A percentile compares a stretch with the other conserved stretches of the same genome.
These are phyloP conservation scores for Agrilus mali DNA, from an alignment of 2,888 invertebrate species.

Conservation along the genomic window DNA sequence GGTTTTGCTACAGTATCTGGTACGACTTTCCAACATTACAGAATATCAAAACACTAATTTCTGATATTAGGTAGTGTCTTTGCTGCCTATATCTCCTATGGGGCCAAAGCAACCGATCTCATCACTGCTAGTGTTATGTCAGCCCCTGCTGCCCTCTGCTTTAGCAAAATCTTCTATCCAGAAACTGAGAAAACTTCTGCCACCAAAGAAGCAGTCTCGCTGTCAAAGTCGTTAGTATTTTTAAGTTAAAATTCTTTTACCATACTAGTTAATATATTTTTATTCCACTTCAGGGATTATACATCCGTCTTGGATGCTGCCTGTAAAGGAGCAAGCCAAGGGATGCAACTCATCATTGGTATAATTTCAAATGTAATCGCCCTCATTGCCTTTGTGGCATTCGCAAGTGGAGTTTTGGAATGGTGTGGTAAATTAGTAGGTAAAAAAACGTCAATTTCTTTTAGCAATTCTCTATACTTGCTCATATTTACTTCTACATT, in stretches of 20 bases:
- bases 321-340: conserved; percentile 73
- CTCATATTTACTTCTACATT: too few species aligned
- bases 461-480: too few species aligned
- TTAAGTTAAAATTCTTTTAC: not conserved
- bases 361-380: conserved; percentile 88
- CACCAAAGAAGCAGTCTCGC: conserved; percentile 59
- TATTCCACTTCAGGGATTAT: conserved; percentile 49
- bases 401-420: conserved; percentile 65
- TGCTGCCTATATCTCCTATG: conserved; percentile 85
- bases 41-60: too few species aligned
- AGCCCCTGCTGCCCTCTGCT: conserved; percentile 85
- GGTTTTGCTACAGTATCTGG: conserved; percentile 94
- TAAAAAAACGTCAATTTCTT: too few species aligned
- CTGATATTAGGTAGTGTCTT: conserved; percentile 69
- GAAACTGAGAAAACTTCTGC: conserved; percentile 75
- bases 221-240: conserved; percentile 51
- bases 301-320: conserved; percentile 83
- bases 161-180: conserved; percentile 82
- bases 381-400: conserved; percentile 77
- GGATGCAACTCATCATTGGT: conserved; percentile 68
- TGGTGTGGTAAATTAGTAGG: conserved; percentile 78
- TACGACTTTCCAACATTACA: conserved; percentile 16
- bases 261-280: not conserved
- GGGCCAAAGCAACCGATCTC: conserved; percentile 76
- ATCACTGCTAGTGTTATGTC: conserved; percentile 94